These are phyloP conservation scores for Oreortyx pictus DNA, from an alignment of 2,797 vertebrate genomes.

Conservation along the genomic window DNA sequence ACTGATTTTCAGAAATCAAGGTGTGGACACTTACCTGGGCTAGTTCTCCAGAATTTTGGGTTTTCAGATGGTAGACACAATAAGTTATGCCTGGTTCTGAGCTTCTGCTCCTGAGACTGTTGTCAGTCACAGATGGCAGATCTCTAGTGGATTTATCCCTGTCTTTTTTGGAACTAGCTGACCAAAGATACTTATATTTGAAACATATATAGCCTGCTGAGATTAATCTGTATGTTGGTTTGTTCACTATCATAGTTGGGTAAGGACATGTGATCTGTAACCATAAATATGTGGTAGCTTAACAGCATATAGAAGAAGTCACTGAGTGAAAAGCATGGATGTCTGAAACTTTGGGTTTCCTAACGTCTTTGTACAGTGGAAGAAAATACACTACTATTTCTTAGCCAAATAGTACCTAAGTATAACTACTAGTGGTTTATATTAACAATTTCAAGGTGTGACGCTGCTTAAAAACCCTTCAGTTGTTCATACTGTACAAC, in stretches of 20 bases:
- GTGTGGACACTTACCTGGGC: too few species aligned
- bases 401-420: neutral
- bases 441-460: neutral
- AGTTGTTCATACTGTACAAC: neutral
- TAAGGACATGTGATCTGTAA: neutral
- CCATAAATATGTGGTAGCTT: neutral
- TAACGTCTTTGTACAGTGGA: neutral
- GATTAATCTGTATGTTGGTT: too few species aligned
- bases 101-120: neutral
- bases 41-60: neutral
- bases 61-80: neutral
- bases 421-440: neutral
- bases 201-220: neutral
- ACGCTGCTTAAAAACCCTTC: neutral
- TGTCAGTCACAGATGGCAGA: neutral
- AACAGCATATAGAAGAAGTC: neutral
- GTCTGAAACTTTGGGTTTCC: neutral
- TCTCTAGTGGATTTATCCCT: neutral
- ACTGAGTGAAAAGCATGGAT: neutral
- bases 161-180: neutral
- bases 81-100: neutral
- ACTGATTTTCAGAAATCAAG: neutral
- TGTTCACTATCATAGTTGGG: fast-evolving
- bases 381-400: neutral
- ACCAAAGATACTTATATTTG: neutral